Evolutionary conservation across 2,113 vertebrate genomes (phyloP), one percentile per base, ranked within the genome.

Genomic region (Plestiodon gilberti): DNA sequence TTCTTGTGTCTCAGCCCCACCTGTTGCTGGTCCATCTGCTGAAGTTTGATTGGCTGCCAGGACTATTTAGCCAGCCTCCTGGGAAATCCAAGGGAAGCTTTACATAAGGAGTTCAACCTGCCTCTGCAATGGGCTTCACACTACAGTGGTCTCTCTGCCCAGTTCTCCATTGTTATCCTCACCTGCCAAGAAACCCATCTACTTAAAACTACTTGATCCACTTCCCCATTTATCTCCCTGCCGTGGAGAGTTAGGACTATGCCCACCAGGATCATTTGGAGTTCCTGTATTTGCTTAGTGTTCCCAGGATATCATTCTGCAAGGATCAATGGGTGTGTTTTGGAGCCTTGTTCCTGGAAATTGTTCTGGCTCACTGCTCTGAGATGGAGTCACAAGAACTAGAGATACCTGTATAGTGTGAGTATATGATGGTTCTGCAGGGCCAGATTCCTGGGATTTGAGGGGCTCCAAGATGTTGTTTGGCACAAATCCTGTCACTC

Each of bases 401-500:
- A 35, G 20, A 3, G 1, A 84, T 95, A 99, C 98, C 98, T 99
- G 99, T 70, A 99, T 98, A 25, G 98, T 97, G 86, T 99, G 98
- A 43, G 95, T 98, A 67, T 99, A 99, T 0, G 96, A 91, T 6
- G 98, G 97, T 61, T 99, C 98, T 0, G 96, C 95, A 67, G 97
- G 94, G 1, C 96, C 92, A 5, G 96, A 74, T 62, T 99, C 98
- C 57, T 96, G 87, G 0, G 94, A 92, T 90, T 94, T 96, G 91
- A 97, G 94, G 55, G 97, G 93, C 81, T 99, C 98, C 95, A 99
- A 93, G 95, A 99, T 99, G 95, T 99, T 99, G 96, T 99, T 99
- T 97, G 99, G 99, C 97, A 99, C 98, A 88, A 99, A 99, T 89
- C 99, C 99, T 1, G 92, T 93, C 8, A 95, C 94, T 74, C 99